These are phyloP conservation scores for Rhamphomyia laevipes DNA, from an alignment of 2,888 invertebrate species.

Conservation along the genomic window DNA sequence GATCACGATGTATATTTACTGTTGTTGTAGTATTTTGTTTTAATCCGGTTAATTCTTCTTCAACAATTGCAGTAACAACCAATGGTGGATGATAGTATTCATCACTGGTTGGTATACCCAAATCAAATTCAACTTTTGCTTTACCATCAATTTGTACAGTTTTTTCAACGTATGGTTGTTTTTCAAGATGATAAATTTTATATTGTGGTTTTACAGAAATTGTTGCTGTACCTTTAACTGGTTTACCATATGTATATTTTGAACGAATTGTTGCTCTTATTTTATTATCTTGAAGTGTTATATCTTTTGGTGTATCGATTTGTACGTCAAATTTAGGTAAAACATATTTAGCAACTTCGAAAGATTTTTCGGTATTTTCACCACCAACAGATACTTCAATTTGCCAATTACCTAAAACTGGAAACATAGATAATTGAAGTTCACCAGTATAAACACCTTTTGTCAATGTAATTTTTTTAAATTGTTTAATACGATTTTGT, in stretches of 20 bases:
- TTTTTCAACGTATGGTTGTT: slow-evolving; percentile 44
- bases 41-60: slow-evolving; percentile 73
- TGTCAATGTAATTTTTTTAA: slow-evolving; percentile 52
- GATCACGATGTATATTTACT: slow-evolving; percentile 63
- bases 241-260: slow-evolving; percentile 78
- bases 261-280: slow-evolving; percentile 69
- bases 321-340: slow-evolving; percentile 85
- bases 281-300: slow-evolving; percentile 67
- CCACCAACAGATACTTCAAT: slow-evolving; percentile 54
- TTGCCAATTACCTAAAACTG: slow-evolving; percentile 80
- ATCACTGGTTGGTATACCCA: slow-evolving; percentile 28
- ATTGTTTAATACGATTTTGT: slow-evolving; percentile 72
- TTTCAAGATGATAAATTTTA: slow-evolving; percentile 18
- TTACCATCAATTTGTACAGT: slow-evolving; percentile 54
- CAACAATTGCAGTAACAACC: slow-evolving; percentile 70
- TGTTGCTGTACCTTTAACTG: slow-evolving; percentile 75
- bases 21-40: slow-evolving; percentile 67
- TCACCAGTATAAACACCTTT: slow-evolving; percentile 68
- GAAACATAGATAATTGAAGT: slow-evolving; percentile 64
- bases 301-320: slow-evolving; percentile 69
- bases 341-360: slow-evolving; percentile 76
- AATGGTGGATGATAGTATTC: slow-evolving; percentile 22
- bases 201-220: slow-evolving; percentile 67
- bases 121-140: slow-evolving; percentile 60
- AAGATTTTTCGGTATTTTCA: slow-evolving; percentile 21